Conservation (phyloP, 1,140 invertebrate genomes). For the Eulimnadia texana region DNA sequence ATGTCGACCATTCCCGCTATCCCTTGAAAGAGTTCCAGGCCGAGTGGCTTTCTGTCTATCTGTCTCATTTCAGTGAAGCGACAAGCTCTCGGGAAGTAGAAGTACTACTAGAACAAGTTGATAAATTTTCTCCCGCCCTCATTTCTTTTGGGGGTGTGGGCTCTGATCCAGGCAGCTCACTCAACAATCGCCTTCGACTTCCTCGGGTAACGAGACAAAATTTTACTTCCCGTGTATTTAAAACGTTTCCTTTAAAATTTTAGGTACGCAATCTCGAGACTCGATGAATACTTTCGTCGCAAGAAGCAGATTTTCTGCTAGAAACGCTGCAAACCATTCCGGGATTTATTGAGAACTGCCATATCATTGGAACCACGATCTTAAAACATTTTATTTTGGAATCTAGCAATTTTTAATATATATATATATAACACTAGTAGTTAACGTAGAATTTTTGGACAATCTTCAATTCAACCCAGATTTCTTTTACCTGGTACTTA, state of each 20-base stretch:
- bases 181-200: conserved; percentile 89
- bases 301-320: not conserved
- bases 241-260: not conserved
- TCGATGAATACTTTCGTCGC: not conserved
- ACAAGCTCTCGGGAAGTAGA: not conserved
- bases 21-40: conserved; percentile 21
- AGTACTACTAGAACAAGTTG: conserved; percentile 53
- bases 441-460: not conserved
- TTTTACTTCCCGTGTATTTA: not conserved
- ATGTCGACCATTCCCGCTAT: conserved; percentile 44
- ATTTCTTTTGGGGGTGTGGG: conserved; percentile 89
- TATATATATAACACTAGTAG: not conserved
- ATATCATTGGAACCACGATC: not conserved
- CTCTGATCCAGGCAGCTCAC: conserved; percentile 67
- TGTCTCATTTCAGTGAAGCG: conserved; percentile 3
- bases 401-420: not conserved
- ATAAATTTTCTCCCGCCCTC: conserved; percentile 72
- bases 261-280: not conserved
- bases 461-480: not conserved
- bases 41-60: conserved; percentile 27
- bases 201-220: conserved; percentile 24
- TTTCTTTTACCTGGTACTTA: too few species aligned
- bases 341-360: too few species aligned
- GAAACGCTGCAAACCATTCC: not conserved
- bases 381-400: not conserved